Evolutionary conservation across 2,797 vertebrate species (phyloP), one percentile per base, ranked within the genome.

Genomic region (Staurois parvus): DNA sequence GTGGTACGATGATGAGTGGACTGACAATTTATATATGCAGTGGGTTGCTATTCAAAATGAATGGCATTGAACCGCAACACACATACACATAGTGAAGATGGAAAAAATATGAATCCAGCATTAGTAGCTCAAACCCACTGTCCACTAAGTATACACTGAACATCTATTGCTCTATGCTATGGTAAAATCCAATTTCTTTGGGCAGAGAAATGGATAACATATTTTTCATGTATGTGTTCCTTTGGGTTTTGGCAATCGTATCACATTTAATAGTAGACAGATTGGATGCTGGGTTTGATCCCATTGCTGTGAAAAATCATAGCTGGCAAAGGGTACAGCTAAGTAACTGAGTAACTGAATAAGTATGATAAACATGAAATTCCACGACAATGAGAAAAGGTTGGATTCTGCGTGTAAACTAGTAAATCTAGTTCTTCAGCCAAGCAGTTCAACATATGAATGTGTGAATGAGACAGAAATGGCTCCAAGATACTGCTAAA

Each of bases 341-440:
- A 85, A 88, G 72, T 24, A 24, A 59, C 48, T 7, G 15, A 56
- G 48, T 59, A 82, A 78, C n/a, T 84, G 83, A 93, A 89, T 90
- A 89, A 80, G 59, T 89, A 85, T 8, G 85, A 85, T 90, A 91
- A 87, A 87, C 90, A 85, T 91, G 87, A 75, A 79, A 92, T 91
- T 80, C 90, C 62, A 83, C 30, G 45, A 72, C 32, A 67, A 80
- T 81, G 84, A 85, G 48, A 81, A 85, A 92, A 87, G 77, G 84
- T 89, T 90, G 88, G 84, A 88, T 84, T 91, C 45, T 82, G 86
- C 42, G 90, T 89, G 91, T 89, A 81, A 89, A 88, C 87, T 89
- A 91, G 91, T 88, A 89, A 91, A 91, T 72, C 34, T 78, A 86
- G 90, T 91, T 91, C 93, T 92, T 91, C 72, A 91, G 89, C 87